These are phyloP conservation scores for Cheilosia pagana DNA, from an alignment of 2,888 invertebrate species.

Conservation along the genomic window DNA sequence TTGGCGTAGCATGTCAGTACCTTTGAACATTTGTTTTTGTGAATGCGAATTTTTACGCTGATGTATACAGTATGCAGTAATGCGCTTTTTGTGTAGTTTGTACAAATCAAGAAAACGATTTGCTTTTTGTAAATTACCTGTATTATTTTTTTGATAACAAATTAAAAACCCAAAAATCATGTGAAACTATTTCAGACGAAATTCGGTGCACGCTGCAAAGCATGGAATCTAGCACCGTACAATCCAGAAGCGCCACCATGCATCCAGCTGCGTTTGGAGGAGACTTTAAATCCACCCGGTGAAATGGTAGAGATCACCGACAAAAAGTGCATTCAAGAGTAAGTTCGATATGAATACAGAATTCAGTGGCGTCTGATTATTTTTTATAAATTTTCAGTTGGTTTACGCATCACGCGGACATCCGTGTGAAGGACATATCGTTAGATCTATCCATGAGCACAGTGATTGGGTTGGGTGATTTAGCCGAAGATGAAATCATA, in stretches of 20 bases:
- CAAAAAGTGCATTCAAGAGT: slow-evolving; percentile 82
- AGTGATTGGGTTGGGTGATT: slow-evolving; percentile 90
- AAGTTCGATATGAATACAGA: neutral
- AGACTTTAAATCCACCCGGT: slow-evolving; percentile 84
- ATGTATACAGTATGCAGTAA: slow-evolving; percentile 23
- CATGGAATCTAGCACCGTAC: slow-evolving; percentile 89
- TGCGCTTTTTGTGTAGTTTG: slow-evolving; percentile 56
- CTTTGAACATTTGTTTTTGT: slow-evolving; percentile 20
- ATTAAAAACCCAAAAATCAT: neutral
- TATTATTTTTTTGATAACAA: slow-evolving; percentile 21
- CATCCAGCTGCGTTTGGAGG: slow-evolving; percentile 87
- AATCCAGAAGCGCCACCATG: slow-evolving; percentile 85
- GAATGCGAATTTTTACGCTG: slow-evolving; percentile 35
- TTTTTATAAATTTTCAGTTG: slow-evolving; percentile 77
- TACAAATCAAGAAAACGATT: slow-evolving; percentile 6
- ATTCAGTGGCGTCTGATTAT: neutral
- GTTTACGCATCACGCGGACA: slow-evolving; percentile 85
- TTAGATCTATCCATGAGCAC: slow-evolving; percentile 92
- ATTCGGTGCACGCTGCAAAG: slow-evolving; percentile 91
- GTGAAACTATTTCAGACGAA: slow-evolving; percentile 86
- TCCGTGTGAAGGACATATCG: slow-evolving; percentile 87
- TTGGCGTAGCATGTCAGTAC: slow-evolving; percentile 50
- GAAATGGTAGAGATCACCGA: slow-evolving; percentile 78
- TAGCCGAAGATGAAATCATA: slow-evolving; percentile 94
- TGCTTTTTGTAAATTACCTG: slow-evolving; percentile 19